Evolutionary conservation across 1,140 invertebrate genomes (phyloP).

Genomic region (Drepana arcuata): DNA sequence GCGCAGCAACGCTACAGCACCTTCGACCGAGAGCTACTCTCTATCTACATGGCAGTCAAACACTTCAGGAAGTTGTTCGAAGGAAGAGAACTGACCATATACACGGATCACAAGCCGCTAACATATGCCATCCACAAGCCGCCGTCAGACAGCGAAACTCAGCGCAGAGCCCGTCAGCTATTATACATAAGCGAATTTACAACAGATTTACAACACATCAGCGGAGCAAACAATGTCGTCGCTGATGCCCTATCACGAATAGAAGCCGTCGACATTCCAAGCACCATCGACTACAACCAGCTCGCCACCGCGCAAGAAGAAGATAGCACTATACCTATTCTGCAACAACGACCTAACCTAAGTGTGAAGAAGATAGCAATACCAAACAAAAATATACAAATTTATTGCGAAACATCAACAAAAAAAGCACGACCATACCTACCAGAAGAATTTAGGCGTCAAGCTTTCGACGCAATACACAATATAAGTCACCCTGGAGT

Average conservation of each 20-base stretch:
- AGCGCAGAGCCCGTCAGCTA: not conserved
- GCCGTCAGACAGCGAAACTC: not conserved
- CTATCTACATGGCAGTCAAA: not conserved
- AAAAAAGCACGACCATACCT: not conserved
- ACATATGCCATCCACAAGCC: not conserved
- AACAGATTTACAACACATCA: not conserved
- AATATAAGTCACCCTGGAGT: not conserved
- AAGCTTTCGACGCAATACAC: not conserved
- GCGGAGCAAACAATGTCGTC: not conserved
- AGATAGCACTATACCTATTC: not conserved
- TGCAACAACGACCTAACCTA: not conserved
- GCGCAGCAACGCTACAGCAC: constrained; percentile 2
- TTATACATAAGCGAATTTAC: not conserved
- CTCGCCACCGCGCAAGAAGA: not conserved
- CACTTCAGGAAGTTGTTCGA: not conserved
- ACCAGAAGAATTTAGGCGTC: not conserved
- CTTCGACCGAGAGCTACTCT: not conserved
- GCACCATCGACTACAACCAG: not conserved
- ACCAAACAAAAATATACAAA: not conserved
- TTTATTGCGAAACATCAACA: not conserved
- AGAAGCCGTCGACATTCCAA: not conserved
- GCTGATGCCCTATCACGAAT: not conserved
- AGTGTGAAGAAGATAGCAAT: not conserved
- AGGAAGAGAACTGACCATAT: not conserved
- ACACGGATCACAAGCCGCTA: not conserved